phyloP scores from a whole-genome alignment of 2,797 vertebrate genomes.

The Spinus pinus region DNA sequence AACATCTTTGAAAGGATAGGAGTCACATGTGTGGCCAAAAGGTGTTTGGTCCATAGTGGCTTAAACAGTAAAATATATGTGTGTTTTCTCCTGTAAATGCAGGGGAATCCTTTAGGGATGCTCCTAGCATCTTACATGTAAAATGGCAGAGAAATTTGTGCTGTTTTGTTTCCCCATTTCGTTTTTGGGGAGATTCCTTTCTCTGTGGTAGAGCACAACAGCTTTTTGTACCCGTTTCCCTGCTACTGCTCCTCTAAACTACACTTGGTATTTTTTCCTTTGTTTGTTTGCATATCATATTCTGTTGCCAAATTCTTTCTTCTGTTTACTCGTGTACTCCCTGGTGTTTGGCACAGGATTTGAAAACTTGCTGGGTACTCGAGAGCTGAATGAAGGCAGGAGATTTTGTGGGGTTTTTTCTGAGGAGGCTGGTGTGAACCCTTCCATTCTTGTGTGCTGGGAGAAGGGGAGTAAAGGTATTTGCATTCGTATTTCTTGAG shows the following conservation, averaged over 20 bases:
- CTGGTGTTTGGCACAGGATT: neutral
- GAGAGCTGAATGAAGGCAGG: neutral
- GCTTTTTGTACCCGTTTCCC: accelerated
- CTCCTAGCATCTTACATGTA: accelerated
- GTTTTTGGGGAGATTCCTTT: neutral
- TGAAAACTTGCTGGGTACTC: neutral
- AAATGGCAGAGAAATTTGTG: neutral
- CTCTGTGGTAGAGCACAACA: neutral
- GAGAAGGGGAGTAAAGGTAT: neutral
- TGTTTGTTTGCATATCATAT: neutral
- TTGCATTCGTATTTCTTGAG: neutral
- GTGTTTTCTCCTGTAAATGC: accelerated
- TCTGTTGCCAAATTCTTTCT: neutral
- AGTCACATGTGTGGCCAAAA: accelerated
- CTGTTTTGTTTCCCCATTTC: neutral
- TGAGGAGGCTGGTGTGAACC: neutral
- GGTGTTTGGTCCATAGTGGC: neutral
- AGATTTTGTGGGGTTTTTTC: neutral
- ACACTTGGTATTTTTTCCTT: neutral
- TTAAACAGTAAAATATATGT: neutral
- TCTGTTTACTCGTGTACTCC: neutral
- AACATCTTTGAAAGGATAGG: neutral
- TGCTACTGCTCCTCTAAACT: neutral
- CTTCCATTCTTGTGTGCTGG: accelerated
- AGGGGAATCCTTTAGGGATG: neutral